A percentile compares a stretch with the other conserved stretches of the same genome.
These are phyloP conservation scores for Aphelenchoides fujianensis DNA, from an alignment of 1,140 invertebrate genomes.

Conservation along the genomic window DNA sequence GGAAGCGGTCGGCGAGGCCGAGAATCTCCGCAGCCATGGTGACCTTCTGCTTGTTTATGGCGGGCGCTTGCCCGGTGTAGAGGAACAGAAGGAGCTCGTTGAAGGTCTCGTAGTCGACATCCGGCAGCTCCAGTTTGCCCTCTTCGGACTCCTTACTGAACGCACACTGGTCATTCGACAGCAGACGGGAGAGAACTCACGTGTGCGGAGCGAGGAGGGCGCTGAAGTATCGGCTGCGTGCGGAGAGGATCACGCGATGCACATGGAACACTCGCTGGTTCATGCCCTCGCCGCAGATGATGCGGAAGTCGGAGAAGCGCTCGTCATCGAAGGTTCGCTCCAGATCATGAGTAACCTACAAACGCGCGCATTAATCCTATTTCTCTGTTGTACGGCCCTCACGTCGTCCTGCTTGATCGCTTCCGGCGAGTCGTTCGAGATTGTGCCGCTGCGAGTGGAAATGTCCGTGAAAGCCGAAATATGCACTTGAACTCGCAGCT, in stretches of 20 bases:
- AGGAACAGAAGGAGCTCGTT: slow-evolving; percentile 2
- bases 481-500: slow-evolving; percentile 48
- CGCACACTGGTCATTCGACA: not conserved
- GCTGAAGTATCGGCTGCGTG: slow-evolving; percentile 62
- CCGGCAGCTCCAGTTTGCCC: slow-evolving; percentile 45
- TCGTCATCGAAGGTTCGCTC: slow-evolving; percentile 39
- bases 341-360: slow-evolving; percentile 43
- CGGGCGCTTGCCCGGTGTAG: slow-evolving; percentile 25
- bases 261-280: slow-evolving; percentile 43
- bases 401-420: no score
- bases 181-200: not conserved
- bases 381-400: no score
- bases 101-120: slow-evolving; percentile 59
- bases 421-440: no score
- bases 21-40: slow-evolving; percentile 55
- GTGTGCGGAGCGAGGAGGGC: slow-evolving; percentile 61
- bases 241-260: slow-evolving; percentile 59
- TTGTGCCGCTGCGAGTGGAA: no score
- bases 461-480: slow-evolving; percentile 58
- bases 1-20: slow-evolving; percentile 56
- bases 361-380: no score
- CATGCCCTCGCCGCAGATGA: slow-evolving; percentile 36
- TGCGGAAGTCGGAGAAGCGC: slow-evolving; percentile 58
- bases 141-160: slow-evolving; percentile 48
- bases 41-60: not conserved